Base-by-base conservation (phyloP, 1,140 invertebrate species). In the Gonatopus flavifemur region DNA sequence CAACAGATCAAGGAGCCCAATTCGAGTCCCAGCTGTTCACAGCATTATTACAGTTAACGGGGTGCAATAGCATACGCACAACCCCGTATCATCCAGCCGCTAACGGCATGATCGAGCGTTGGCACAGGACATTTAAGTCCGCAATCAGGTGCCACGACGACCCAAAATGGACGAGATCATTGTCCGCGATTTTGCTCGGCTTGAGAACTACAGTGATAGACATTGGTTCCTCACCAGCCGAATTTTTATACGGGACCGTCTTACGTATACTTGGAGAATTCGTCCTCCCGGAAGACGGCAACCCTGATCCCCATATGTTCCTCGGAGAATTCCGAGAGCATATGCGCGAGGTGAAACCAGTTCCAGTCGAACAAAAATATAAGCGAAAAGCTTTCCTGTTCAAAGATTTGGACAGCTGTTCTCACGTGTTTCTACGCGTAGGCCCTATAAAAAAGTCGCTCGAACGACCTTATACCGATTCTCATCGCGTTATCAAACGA, bases 31-130 rank as follows among this genome's bases (percentile, higher is more conserved):
- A n/a, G n/a, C n/a, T n/a, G n/a, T 35, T 35, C 8, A 19, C 15
- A 20, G 36, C 15, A 8, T 6, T 38, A 6, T 3, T 78, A 62
- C 49, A 75, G 68, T 6, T 33, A 7, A 7, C 13, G 4, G 55
- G 55, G 9, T 20, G 6, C 12, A n/a, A 48, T 20, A 20, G 24
- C 21, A 19, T 41, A 1, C 39, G 20, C 5, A 49, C 57, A 6
- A 58, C 63, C 2, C 41, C 57, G 3, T 70, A 59, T 37, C 56
- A 68, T 35, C 70, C 60, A 8, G 51, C 57, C 15, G 24, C 51
- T 0, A 73, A 75, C 28, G 67, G 67, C 3, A 13, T 64, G 18
- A 46, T 70, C 12, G 67, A 73, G 40, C 24, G 66, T 1, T 55
- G 43, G 0, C 69, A 74, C 36, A n/a, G 63, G 12, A 49, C 41